phyloP scores from a whole-genome alignment of 2,888 invertebrate species.

The Aphrophora alni region DNA sequence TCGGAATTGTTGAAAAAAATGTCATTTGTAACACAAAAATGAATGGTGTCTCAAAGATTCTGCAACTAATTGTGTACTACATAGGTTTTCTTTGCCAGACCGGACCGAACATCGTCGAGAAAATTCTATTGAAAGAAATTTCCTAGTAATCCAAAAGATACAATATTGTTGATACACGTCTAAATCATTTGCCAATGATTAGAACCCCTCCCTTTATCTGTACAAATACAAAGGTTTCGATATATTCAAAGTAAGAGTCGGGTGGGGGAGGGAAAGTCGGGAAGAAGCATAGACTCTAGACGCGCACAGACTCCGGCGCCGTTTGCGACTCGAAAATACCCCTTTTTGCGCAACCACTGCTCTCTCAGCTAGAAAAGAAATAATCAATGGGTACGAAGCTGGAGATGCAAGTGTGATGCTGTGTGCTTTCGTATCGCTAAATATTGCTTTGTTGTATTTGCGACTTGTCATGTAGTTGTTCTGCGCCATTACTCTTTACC shows the following conservation, averaged over 20 bases:
- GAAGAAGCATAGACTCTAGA: slow-evolving; percentile 41
- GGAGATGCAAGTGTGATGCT: slow-evolving; percentile 34
- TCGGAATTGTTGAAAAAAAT: too few relatives aligned
- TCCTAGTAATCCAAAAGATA: too few relatives aligned
- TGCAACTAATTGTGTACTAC: too few relatives aligned
- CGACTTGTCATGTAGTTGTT: slow-evolving; percentile 9
- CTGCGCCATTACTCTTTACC: background rate
- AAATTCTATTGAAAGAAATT: too few relatives aligned
- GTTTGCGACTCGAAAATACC: slow-evolving; percentile 42
- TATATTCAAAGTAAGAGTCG: slow-evolving; percentile 35
- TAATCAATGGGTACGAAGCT: slow-evolving; percentile 45
- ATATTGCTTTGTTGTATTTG: slow-evolving; percentile 41
- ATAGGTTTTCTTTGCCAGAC: too few relatives aligned
- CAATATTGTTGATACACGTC: slow-evolving; percentile 6
- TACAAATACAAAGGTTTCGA: slow-evolving; percentile 40
- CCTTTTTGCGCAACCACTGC: slow-evolving; percentile 45
- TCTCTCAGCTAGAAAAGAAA: slow-evolving; percentile 46
- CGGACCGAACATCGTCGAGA: too few relatives aligned
- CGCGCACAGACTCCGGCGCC: slow-evolving; percentile 57
- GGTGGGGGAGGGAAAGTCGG: slow-evolving; percentile 44
- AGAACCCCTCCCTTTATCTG: background rate
- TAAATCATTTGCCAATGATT: background rate
- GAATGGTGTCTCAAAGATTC: too few relatives aligned
- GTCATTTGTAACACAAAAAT: too few relatives aligned
- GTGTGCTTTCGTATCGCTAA: too few relatives aligned